phyloP scores from a whole-genome alignment of 2,888 invertebrate genomes.

The Monoplex corrugatus region DNA sequence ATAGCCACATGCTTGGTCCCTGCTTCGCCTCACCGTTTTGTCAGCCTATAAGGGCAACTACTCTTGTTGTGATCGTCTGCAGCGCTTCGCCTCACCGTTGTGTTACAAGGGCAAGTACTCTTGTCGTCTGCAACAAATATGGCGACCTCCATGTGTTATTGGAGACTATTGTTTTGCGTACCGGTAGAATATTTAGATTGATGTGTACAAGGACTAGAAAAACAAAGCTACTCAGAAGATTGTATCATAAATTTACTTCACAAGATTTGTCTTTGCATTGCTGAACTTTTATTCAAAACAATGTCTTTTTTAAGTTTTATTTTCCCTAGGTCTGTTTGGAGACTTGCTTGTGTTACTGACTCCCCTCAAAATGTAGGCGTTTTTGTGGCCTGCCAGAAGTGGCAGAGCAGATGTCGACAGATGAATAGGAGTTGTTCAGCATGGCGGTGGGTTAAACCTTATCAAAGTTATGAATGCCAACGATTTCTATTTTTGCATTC shows the following conservation, averaged over 20 bases:
- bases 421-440: neutral
- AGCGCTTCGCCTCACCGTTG: neutral
- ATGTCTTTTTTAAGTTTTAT: slow-evolving; percentile 6
- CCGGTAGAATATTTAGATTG: neutral
- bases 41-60: no score
- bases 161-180: neutral
- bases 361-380: no score
- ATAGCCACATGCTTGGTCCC: no score
- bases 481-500: no score
- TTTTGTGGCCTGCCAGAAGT: no score
- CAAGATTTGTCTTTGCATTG: neutral
- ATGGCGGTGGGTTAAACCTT: neutral
- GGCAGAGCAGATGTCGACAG: neutral
- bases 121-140: neutral
- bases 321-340: neutral
- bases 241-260: neutral
- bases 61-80: neutral
- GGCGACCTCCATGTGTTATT: slow-evolving; percentile 35
- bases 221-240: neutral
- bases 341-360: no score
- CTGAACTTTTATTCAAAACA: neutral
- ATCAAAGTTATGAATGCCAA: neutral
- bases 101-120: neutral
- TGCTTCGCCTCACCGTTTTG: no score
- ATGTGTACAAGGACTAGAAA: no score